A percentile compares a stretch with the other conserved stretches of the same genome.
phyloP scores from a whole-genome alignment of 2,113 vertebrate genomes.

The Tachysurus vachellii region DNA sequence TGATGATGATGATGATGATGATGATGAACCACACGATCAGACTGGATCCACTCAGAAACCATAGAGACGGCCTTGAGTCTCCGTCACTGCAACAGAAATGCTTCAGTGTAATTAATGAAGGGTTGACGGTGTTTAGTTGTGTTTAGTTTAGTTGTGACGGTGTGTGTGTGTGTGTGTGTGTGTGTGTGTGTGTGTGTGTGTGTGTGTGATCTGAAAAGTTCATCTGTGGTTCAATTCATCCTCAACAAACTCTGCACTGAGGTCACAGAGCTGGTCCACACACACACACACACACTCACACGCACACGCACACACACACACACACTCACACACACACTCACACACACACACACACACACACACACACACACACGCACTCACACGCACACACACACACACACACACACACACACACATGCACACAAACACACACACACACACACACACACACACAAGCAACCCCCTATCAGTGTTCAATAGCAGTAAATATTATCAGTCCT shows the following conservation, averaged over 20 bases:
- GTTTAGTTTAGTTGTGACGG: too few species aligned
- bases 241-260: not conserved
- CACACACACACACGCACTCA: not conserved
- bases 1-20: too few species aligned
- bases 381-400: not conserved
- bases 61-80: too few species aligned
- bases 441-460: not conserved
- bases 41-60: too few species aligned
- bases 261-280: not conserved
- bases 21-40: too few species aligned
- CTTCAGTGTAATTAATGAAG: too few species aligned
- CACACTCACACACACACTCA: constrained; percentile 34
- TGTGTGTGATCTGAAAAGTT: not conserved
- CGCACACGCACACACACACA: not conserved
- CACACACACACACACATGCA: constrained; percentile 34
- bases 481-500: constrained; percentile 42
- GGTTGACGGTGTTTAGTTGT: too few species aligned
- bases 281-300: too few species aligned
- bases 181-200: too few species aligned
- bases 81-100: too few species aligned
- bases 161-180: too few species aligned
- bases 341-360: constrained; percentile 29
- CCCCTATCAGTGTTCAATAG: constrained; percentile 41
- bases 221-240: not conserved
- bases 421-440: constrained; percentile 28